These are phyloP conservation scores for Saturnia pavonia DNA, from an alignment of 2,888 invertebrate genomes.

Conservation along the genomic window DNA sequence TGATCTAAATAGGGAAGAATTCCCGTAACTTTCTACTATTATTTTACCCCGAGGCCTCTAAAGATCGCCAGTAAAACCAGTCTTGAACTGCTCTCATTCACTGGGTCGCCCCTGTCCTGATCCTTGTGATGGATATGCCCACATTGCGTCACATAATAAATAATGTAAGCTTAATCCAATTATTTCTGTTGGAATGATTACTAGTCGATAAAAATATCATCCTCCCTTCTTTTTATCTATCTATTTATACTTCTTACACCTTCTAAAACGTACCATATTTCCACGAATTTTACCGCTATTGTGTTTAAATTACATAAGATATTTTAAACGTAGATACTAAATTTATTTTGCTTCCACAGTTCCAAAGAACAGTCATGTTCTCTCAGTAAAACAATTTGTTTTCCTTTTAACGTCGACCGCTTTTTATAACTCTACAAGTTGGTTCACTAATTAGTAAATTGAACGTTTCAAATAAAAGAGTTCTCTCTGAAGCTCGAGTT, in stretches of 20 bases:
- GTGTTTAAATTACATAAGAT: not conserved
- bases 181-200: not conserved
- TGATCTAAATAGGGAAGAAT: no score
- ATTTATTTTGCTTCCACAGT: not conserved
- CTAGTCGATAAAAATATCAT: not conserved
- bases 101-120: no score
- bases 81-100: no score
- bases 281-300: not conserved
- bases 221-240: not conserved
- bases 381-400: conserved; percentile 10
- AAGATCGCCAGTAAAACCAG: no score
- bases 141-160: not conserved
- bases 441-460: conserved; percentile 41
- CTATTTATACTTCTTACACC: not conserved
- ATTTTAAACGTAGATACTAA: not conserved
- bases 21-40: no score
- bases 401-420: conserved; percentile 1
- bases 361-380: not conserved
- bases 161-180: not conserved
- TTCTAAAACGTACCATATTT: not conserved
- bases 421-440: conserved; percentile 25
- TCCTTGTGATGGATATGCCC: no score
- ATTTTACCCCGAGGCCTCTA: no score
- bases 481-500: conserved; percentile 28
- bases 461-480: conserved; percentile 36